Conservation (phyloP, 2,113 vertebrate species). For the Ptilorrhoa leucosticta region DNA sequence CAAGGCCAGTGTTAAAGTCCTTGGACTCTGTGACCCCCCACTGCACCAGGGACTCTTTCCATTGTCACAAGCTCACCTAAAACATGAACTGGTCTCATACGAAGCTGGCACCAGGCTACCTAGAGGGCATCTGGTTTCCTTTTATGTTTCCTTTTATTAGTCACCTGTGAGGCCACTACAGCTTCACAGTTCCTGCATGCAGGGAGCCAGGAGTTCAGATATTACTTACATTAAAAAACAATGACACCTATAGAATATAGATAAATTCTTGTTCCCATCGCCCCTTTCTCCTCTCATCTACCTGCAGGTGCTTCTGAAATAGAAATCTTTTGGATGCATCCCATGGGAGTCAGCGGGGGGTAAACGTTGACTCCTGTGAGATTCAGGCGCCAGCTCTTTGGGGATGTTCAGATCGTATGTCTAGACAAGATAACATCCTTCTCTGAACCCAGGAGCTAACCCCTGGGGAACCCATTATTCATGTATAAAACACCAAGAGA, state of each 20-base stretch:
- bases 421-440: conserved; percentile 66
- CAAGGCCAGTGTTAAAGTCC: not conserved
- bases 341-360: conserved; percentile 25
- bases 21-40: not conserved
- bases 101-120: not conserved
- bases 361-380: conserved; percentile 8
- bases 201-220: not conserved
- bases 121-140: not conserved
- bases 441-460: conserved; percentile 45
- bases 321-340: conserved; percentile 48
- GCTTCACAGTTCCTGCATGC: not conserved
- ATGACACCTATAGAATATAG: not conserved
- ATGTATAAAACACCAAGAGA: conserved; percentile 44
- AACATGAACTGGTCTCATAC: not conserved
- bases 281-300: conserved; percentile 10
- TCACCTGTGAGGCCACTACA: not conserved
- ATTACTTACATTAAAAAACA: not conserved
- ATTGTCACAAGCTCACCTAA: not conserved
- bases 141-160: not conserved
- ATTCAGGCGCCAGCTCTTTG: conserved; percentile 48
- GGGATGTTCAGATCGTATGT: conserved; percentile 49
- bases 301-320: conserved; percentile 42
- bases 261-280: not conserved
- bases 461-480: conserved; percentile 53
- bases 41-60: not conserved